Percentiles rank a stretch among this genome's conserved stretches.
These are phyloP conservation scores for Porites lutea DNA, from an alignment of 64 coral and sea anemone genomes.

Conservation along the genomic window DNA sequence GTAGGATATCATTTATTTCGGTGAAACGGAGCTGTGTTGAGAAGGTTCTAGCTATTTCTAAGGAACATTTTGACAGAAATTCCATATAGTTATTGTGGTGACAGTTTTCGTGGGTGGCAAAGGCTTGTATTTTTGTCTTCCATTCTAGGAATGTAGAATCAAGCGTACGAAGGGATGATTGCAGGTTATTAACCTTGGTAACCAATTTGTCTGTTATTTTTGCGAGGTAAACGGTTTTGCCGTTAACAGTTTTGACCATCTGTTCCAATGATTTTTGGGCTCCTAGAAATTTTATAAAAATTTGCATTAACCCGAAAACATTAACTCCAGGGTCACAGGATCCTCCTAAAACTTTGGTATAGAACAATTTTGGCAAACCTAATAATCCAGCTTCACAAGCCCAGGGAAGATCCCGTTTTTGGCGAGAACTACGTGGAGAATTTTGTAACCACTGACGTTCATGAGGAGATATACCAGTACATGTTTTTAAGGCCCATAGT, in stretches of 20 bases:
- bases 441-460: background rate
- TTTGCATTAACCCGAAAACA: background rate
- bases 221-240: constrained; percentile 2
- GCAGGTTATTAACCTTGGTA: background rate
- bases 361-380: background rate
- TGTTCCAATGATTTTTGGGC: background rate
- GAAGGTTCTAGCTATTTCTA: background rate
- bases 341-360: background rate
- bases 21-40: background rate
- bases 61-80: background rate
- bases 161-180: background rate
- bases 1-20: background rate
- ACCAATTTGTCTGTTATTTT: background rate
- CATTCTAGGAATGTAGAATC: background rate
- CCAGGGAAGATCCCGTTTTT: background rate
- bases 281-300: background rate
- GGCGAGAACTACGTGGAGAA: background rate
- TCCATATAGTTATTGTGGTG: background rate
- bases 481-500: background rate
- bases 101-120: background rate
- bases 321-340: background rate
- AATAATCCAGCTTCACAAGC: background rate
- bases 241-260: background rate
- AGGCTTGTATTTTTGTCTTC: background rate
- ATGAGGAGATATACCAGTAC: background rate